Base-by-base conservation (phyloP, 2,888 invertebrate species). In the Parthenolecanium corni region DNA sequence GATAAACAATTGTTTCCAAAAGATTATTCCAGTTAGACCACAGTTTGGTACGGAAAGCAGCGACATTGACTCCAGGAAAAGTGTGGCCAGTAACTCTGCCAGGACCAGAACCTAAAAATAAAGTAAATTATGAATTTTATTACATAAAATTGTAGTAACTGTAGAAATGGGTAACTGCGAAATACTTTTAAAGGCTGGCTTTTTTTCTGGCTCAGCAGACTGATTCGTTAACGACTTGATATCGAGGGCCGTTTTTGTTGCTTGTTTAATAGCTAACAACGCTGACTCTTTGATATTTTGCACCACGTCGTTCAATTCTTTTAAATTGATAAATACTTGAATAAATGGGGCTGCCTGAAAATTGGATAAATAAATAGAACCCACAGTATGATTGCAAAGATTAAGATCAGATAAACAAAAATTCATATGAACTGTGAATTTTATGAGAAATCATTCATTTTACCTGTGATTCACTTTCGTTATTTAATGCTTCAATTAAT, bases 1-100 rank as follows among this genome's bases (percentile, higher is more conserved):
- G 80, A 68, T 80, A 84, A 44, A 89, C 79, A 64, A 84, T 82
- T 64, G 83, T 82, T 71, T 87, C 86, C 71, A 92, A 86, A 9
- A 90, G 75, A 74, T 85, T 86, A 71, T 94, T 92, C 70, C 95
- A 80, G 69, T 89, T 90, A 65, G 85, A 83, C 93, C 94, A 95
- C 4, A 95, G 79, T 70, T 86, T 78, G 44, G 77, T 79, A 66
- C 84, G 74, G 69, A 84, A 79, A 56, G 80, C 76, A 24, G 79
- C 77, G 9, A 78, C 77, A 67, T 79, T 78, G 9, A 79, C 79
- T 44, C 78, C 75, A 1, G 78, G 74, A 6, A 80, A 80, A 69
- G 80, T 75, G 6, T 66, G 64, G 6, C 69, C 67, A 38, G 79
- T 75, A 0, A 81, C 79, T 70, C 81, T 74, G 3, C 84, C 83